Base-by-base conservation (phyloP, 1,140 invertebrate genomes). In the Drosophila quadrilineata region DNA sequence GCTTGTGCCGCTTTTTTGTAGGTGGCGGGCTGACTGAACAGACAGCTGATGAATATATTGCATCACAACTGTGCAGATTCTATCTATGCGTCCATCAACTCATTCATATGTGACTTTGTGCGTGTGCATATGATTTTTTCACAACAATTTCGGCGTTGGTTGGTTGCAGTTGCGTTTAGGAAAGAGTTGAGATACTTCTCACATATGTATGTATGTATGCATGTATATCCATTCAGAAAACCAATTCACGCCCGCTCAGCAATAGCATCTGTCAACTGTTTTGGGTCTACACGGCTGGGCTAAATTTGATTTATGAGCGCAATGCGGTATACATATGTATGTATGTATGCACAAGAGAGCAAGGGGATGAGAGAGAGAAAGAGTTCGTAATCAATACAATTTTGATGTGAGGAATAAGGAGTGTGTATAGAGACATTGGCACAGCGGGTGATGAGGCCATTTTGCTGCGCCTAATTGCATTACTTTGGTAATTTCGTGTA, bases 271-370 rank as follows among this genome's bases (percentile, higher is more conserved):
- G 69, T 68, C 69, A 72, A 68, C 69, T 66, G 65, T 46, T 69
- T 68, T 58, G 69, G n/a, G 29, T 17, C 41, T 71, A 56, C n/a
- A n/a, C 31, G 68, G 64, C 48, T 28, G 28, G 40, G 33, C 65
- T 40, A 69, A 69, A 72, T 58, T 53, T 72, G 69, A 72, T 72
- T 72, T 72, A 72, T 72, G 69, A 68, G 69, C 35, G 36, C 38
- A 31, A 29, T 45, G 38, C 52, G 52, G 31, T 45, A 54, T n/a
- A n/a, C n/a, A n/a, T n/a, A n/a, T n/a, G n/a, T n/a, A n/a, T n/a
- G n/a, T n/a, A n/a, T n/a, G n/a, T 54, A 45, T 43, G 28, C 66
- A 31, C 28, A 69, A 50, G 21, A n/a, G n/a, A n/a, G n/a, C n/a
- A n/a, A n/a, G n/a, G n/a, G n/a, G 36, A 48, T 35, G 53, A 40